Percentiles rank a stretch among this genome's conserved stretches.
These are phyloP conservation scores for Carassius auratus DNA, from an alignment of 2,113 vertebrate species.

Conservation along the genomic window DNA sequence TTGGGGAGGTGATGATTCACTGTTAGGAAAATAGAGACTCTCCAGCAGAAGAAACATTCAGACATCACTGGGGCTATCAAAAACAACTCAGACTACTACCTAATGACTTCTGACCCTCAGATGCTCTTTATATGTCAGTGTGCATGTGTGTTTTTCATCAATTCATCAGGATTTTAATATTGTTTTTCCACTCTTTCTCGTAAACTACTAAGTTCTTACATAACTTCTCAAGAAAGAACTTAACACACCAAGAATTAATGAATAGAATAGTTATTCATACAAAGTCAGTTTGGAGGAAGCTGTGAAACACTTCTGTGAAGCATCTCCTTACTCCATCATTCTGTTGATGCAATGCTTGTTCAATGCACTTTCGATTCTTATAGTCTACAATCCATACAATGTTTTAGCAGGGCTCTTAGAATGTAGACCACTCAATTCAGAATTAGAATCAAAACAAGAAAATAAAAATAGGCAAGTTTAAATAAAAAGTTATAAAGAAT, in stretches of 20 bases:
- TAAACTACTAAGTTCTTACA: neutral
- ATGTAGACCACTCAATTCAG: neutral
- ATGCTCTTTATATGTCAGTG: neutral
- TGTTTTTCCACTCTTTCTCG: neutral
- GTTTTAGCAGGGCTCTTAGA: neutral
- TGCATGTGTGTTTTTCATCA: neutral
- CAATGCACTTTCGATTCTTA: neutral
- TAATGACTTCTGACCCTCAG: constrained; percentile 28
- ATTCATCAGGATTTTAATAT: neutral
- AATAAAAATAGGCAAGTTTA: too few relatives aligned
- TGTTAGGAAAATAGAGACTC: constrained; percentile 9
- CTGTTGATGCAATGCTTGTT: neutral
- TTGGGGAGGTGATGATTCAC: constrained; percentile 34
- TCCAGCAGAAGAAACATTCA: constrained; percentile 24
- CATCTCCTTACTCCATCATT: neutral
- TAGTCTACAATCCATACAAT: neutral
- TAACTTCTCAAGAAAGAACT: neutral
- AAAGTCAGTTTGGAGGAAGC: neutral
- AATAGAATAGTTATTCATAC: neutral
- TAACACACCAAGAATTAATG: neutral
- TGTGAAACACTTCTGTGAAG: neutral
- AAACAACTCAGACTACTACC: constrained; percentile 14
- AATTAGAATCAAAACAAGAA: too few relatives aligned
- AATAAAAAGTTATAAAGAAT: too few relatives aligned
- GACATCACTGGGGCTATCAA: constrained; percentile 16